Conservation (phyloP, 2,113 vertebrate species). For the Budorcas taxicolor region DNA sequence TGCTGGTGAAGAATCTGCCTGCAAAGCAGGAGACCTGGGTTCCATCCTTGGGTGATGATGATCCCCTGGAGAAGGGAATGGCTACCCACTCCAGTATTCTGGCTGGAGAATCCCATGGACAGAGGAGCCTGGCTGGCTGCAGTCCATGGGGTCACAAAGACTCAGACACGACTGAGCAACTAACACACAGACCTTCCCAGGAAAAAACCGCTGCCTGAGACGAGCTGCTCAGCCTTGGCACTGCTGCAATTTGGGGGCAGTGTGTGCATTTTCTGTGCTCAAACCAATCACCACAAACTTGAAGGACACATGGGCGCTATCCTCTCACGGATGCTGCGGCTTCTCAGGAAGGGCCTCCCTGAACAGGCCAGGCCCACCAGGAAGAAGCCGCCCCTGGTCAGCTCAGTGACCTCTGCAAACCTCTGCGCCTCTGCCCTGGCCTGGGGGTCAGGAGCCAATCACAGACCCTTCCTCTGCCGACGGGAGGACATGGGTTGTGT, state of each 20-base stretch:
- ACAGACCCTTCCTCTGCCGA: rapidly evolving
- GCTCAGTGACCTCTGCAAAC: rapidly evolving
- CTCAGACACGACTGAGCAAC: not conserved
- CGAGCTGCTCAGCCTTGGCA: rapidly evolving
- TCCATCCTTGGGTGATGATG: not conserved
- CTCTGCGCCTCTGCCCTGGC: not conserved
- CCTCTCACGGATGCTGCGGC: rapidly evolving
- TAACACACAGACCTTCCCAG: not conserved
- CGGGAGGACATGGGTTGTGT: rapidly evolving
- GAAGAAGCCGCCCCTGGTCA: too few relatives aligned
- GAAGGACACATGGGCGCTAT: rapidly evolving
- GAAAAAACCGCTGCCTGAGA: rapidly evolving
- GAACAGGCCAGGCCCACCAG: not conserved
- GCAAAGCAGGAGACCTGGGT: not conserved
- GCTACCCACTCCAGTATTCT: not conserved
- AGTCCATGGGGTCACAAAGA: not conserved
- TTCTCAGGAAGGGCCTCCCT: rapidly evolving
- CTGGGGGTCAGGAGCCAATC: not conserved
- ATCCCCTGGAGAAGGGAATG: not conserved
- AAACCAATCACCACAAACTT: rapidly evolving
- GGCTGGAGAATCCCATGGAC: not conserved
- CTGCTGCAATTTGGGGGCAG: rapidly evolving
- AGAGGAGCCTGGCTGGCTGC: not conserved
- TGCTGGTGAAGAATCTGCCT: not conserved
- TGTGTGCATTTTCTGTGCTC: rapidly evolving